Evolutionary conservation across 2,888 invertebrate genomes (phyloP), one percentile per base, ranked within the genome.

Genomic region (Anoncus sp.): DNA sequence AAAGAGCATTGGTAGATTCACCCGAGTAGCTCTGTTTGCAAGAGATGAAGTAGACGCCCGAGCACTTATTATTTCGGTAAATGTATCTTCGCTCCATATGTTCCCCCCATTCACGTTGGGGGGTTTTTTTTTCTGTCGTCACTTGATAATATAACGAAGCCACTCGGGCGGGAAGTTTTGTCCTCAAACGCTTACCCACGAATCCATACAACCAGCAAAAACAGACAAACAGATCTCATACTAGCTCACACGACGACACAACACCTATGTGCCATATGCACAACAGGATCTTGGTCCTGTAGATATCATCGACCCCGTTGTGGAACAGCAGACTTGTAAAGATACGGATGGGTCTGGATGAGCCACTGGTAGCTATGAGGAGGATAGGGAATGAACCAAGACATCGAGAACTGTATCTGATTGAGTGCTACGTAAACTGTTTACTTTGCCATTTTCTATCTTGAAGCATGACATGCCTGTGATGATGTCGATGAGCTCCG

Each of bases 31-130:
- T 70, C 63, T 70, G 63, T 66, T 71, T 53, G 71, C 65, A 40
- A 57, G 45, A 76, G 53, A 76, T 62, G 59, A 55, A 77, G 66
- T 55, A 66, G 47, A 62, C 4, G 6, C 9, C 6, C 72, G 72
- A n/a, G n/a, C 66, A 62, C 66, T 75, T 67, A 77, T 77, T 77
- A 77, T 67, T 72, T 72, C 62, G 62, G 45, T 55, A 67, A 72
- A 77, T 72, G 72, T 57, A 67, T 72, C 66, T 77, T 62, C 53
- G 67, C 55, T 55, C 66, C 72, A 70, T 77, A 55, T 77, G 77
- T 60, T 43, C 65, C 60, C 76, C n/a, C n/a, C 62, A 67, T 77
- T 77, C 53, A 67, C 49, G n/a, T n/a, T n/a, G n/a, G n/a, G n/a
- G n/a, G n/a, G n/a, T n/a, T 47, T 45, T 16, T n/a, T 75, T 75